Base-by-base conservation (phyloP, 2,797 vertebrate genomes). In the Okamejei kenojei region DNA sequence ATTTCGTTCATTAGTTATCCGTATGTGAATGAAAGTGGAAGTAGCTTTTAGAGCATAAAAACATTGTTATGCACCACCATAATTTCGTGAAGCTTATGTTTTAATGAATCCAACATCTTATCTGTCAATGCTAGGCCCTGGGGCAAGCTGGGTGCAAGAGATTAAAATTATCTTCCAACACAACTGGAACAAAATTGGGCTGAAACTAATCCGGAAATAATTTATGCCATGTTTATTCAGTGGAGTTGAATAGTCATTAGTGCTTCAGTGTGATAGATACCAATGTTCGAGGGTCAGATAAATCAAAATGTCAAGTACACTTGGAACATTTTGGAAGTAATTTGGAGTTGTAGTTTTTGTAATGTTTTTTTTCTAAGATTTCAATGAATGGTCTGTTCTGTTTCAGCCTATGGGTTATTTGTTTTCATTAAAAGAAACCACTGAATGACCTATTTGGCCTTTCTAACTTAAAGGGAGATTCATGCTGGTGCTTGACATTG, bases 141-240 rank as follows among this genome's bases (percentile, higher is more conserved):
- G 7, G 23, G 5, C 58, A 61, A 26, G 1, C 15, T 54, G 23
- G 58, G 11, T 86, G 13, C n/a, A 7, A 61, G 29, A 29, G n/a
- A 17, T 63, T 63, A 58, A 23, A 84, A 29, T 84, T 58, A 84
- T 84, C 54, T 11, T 61, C 82, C 1, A 7, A 63, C 29, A 58
- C 23, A n/a, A 13, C 81, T 11, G 0, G 63, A 86, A 63, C 63
- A n/a, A 86, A 63, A 63, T 29, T 63, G 82, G 82, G 29, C 63
- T 86, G 29, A 13, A 86, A 86, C 23, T 61, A 61, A 61, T 84
- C 81, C 29, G 81, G 15, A 84, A 84, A n/a, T 86, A 63, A 86
- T 15, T 86, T 0, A 86, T n/a, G 26, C 58, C 63, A 84, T 78
- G n/a, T 13, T 78, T 32, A n/a, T n/a, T 32, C 10, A 32, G n/a